A percentile compares a stretch with the other conserved stretches of the same genome.
Conservation (phyloP, 2,797 vertebrate genomes). For the Smutsia gigantea region DNA sequence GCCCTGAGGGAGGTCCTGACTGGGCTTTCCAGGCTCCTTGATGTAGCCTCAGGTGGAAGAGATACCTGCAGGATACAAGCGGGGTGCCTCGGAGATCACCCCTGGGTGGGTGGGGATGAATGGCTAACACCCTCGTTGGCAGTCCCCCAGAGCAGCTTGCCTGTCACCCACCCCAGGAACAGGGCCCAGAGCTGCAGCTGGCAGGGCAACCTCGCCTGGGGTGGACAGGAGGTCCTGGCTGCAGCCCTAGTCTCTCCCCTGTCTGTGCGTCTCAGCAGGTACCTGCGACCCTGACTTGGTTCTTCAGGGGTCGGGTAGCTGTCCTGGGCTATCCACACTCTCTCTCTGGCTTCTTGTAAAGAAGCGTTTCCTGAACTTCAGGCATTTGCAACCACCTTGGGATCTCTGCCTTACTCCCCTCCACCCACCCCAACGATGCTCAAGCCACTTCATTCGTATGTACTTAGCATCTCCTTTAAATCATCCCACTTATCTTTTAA, state of each 20-base stretch:
- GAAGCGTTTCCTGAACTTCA: background rate
- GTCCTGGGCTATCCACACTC: background rate
- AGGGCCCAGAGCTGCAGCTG: background rate
- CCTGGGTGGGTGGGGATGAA: background rate
- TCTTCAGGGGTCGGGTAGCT: background rate
- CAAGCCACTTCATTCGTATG: background rate
- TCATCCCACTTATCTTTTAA: background rate
- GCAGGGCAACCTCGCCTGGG: too few species aligned
- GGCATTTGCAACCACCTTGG: background rate
- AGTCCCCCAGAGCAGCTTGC: background rate
- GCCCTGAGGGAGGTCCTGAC: too few species aligned
- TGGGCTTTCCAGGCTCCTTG: background rate
- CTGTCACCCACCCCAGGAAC: too few species aligned
- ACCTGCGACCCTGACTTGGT: background rate
- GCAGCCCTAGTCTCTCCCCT: background rate
- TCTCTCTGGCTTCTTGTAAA: background rate
- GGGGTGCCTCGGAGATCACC: background rate
- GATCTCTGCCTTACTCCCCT: background rate
- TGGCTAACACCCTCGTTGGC: background rate
- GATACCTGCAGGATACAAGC: background rate
- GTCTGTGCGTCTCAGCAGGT: background rate
- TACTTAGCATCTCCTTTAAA: background rate
- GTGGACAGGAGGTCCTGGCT: background rate
- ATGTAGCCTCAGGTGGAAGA: background rate
- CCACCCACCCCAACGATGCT: fast-evolving